These are phyloP conservation scores for Lycocerus yunnanus DNA, from an alignment of 2,888 invertebrate species.

Conservation along the genomic window DNA sequence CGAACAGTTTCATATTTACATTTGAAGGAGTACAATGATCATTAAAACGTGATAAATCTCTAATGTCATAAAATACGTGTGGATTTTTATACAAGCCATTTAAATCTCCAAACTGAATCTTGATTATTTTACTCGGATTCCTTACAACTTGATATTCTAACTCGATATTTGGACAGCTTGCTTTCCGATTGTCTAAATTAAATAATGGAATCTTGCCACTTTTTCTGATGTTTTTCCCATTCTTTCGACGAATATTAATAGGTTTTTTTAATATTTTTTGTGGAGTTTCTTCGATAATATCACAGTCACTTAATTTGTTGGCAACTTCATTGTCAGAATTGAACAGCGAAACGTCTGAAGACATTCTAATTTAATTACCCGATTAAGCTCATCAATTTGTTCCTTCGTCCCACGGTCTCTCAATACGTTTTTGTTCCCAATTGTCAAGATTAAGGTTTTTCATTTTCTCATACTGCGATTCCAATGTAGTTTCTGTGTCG, in stretches of 20 bases:
- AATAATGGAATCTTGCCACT: not conserved
- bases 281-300: constrained; percentile 22
- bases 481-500: constrained; percentile 71
- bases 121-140: not conserved
- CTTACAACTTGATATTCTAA: not conserved
- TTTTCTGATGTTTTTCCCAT: not conserved
- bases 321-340: not conserved
- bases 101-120: not conserved
- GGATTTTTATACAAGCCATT: constrained; percentile 8
- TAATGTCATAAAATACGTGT: constrained; percentile 13
- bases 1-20: constrained; percentile 11
- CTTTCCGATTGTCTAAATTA: not conserved
- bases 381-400: not conserved
- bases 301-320: not conserved
- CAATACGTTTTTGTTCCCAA: constrained; percentile 86
- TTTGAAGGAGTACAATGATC: constrained; percentile 1
- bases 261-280: constrained; percentile 3
- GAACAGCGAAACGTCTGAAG: not conserved
- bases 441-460: constrained; percentile 74
- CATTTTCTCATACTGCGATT: constrained; percentile 74
- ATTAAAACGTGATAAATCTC: constrained; percentile 9
- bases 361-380: not conserved
- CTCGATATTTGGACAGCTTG: not conserved
- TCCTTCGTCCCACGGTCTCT: constrained; percentile 82
- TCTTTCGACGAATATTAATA: not conserved